Conservation (phyloP, 2,888 invertebrate species). For the Bombyx huttoni region DNA sequence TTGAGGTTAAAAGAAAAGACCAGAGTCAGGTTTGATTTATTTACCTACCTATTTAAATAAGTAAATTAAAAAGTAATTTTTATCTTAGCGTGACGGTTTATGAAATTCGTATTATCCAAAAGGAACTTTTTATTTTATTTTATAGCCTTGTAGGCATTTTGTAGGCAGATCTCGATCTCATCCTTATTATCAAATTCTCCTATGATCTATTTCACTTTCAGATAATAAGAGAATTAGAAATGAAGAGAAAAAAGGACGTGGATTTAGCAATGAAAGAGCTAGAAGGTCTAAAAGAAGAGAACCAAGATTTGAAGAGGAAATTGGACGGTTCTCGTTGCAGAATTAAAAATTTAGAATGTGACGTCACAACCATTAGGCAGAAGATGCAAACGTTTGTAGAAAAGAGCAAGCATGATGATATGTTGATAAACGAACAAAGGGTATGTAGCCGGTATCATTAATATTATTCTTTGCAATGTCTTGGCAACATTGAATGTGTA, state of each 20-base stretch:
- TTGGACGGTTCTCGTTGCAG: conserved; percentile 78
- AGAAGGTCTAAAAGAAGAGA: conserved; percentile 59
- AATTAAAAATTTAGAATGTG: conserved; percentile 77
- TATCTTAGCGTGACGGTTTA: too few relatives aligned
- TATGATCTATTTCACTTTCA: conserved; percentile 12
- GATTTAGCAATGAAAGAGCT: conserved; percentile 75
- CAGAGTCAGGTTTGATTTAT: conserved; percentile 31
- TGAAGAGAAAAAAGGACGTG: conserved; percentile 68
- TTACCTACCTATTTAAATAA: too few relatives aligned
- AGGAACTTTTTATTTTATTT: too few relatives aligned
- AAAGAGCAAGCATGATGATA: conserved; percentile 75
- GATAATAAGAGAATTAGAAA: conserved; percentile 67
- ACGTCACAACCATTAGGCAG: conserved; percentile 68
- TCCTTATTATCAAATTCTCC: background rate
- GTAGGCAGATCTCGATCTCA: too few relatives aligned
- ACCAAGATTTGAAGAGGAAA: conserved; percentile 75
- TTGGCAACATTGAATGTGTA: too few relatives aligned
- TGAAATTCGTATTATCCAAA: too few relatives aligned
- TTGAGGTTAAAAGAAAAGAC: conserved; percentile 38
- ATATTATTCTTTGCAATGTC: too few relatives aligned
- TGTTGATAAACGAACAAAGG: conserved; percentile 74
- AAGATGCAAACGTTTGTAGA: conserved; percentile 74
- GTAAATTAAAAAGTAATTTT: too few relatives aligned
- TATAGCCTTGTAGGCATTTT: too few relatives aligned
- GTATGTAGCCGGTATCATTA: conserved; percentile 25